Evolutionary conservation across 2,888 invertebrate genomes (phyloP).

Genomic region (Plebejus anna): DNA sequence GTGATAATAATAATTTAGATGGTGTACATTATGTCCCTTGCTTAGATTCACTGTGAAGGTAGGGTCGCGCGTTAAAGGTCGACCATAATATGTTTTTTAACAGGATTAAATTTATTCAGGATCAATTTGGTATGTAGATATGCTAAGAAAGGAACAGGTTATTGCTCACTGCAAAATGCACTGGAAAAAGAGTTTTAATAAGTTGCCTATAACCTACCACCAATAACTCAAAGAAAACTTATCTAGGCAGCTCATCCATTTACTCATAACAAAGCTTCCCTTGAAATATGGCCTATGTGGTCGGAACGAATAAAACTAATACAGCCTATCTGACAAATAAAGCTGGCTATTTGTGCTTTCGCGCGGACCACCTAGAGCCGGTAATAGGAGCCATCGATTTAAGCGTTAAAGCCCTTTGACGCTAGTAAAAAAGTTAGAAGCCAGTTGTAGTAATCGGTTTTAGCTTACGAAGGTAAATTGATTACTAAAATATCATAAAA

Average conservation of each 20-base stretch:
- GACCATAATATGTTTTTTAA: too few species aligned
- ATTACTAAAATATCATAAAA: background rate
- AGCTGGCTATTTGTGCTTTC: constrained; percentile 51
- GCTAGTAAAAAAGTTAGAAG: background rate
- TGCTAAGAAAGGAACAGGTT: too few species aligned
- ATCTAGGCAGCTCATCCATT: background rate
- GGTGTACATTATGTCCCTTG: too few species aligned
- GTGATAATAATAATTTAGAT: too few species aligned
- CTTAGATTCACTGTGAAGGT: too few species aligned
- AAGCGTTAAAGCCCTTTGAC: background rate
- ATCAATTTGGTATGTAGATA: too few species aligned
- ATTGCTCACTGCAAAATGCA: too few species aligned
- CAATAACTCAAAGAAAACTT: background rate
- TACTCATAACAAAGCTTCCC: constrained; percentile 24
- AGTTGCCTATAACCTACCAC: background rate
- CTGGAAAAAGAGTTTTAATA: too few species aligned
- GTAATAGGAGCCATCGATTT: background rate
- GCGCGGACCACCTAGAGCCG: constrained; percentile 34
- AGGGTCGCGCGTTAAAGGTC: too few species aligned
- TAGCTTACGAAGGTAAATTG: background rate
- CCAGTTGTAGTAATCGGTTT: background rate
- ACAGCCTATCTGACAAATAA: constrained; percentile 48
- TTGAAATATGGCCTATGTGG: constrained; percentile 40
- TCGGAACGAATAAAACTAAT: constrained; percentile 42
- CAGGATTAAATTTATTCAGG: too few species aligned